Percentiles rank a stretch among this genome's conserved stretches.
Conservation (phyloP, 92 coral and sea anemone genomes). For the Ricordea florida region DNA sequence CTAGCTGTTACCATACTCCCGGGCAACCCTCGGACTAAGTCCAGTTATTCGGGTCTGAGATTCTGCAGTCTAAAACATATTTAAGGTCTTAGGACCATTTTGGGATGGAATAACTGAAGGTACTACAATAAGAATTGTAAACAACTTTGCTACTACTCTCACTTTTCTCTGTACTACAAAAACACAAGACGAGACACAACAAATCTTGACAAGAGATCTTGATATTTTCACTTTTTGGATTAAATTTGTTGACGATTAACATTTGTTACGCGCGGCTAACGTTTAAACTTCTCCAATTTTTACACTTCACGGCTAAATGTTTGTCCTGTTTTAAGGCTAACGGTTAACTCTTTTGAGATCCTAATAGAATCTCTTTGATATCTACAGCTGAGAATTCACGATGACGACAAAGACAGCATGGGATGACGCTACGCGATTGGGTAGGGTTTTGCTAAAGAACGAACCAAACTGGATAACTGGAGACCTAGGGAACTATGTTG, state of each 20-base stretch:
- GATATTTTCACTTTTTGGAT: constrained; percentile 8
- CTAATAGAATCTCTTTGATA: constrained; percentile 14
- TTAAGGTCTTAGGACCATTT: constrained; percentile 11
- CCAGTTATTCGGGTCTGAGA: constrained; percentile 11
- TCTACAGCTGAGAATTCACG: constrained; percentile 27
- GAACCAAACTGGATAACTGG: constrained; percentile 43
- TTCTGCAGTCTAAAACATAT: constrained; percentile 1
- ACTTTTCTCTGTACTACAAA: neutral
- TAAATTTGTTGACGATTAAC: constrained; percentile 8
- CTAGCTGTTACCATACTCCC: constrained; percentile 7
- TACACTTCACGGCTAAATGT: neutral
- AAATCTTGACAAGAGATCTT: constrained; percentile 20
- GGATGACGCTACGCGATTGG: constrained; percentile 5
- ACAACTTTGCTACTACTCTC: constrained; percentile 1
- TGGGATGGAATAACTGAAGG: too few relatives aligned
- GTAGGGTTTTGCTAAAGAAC: constrained; percentile 22
- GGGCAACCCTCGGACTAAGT: neutral
- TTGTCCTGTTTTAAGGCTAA: constrained; percentile 21
- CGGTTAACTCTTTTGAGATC: constrained; percentile 8
- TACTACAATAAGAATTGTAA: constrained; percentile 16
- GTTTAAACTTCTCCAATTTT: neutral
- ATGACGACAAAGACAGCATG: constrained; percentile 1
- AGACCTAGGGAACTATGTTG: constrained; percentile 21
- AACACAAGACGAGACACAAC: constrained; percentile 16
- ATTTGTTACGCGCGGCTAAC: too few relatives aligned